Evolutionary conservation across 2,113 vertebrate species (phyloP).

Genomic region (Thomomys bottae): DNA sequence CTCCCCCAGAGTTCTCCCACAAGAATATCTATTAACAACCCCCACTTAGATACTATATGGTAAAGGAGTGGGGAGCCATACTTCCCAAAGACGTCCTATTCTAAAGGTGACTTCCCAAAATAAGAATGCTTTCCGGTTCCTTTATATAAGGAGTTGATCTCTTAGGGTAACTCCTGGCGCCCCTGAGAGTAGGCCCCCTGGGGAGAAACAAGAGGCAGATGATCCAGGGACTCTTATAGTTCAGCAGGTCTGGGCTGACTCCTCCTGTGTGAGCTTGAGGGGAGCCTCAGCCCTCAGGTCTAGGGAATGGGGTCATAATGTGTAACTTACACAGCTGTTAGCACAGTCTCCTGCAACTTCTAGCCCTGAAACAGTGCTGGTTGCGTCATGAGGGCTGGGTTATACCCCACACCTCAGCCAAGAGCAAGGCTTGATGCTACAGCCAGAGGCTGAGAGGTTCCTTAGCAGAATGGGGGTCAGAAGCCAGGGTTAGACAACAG

Average conservation of each 20-base stretch:
- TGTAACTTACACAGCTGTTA: background rate
- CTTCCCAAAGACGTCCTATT: background rate
- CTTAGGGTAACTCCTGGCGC: background rate
- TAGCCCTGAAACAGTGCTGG: background rate
- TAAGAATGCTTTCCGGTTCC: background rate
- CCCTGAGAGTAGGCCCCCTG: too few species aligned
- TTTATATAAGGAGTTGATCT: background rate
- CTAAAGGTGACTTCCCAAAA: background rate
- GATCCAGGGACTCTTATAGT: background rate
- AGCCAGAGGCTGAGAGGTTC: background rate
- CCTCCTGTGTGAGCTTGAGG: background rate
- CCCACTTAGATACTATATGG: background rate
- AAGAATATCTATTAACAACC: background rate
- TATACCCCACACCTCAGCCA: background rate
- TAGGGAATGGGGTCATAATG: background rate
- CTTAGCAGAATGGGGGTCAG: background rate
- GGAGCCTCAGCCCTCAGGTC: background rate
- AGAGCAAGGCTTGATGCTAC: background rate
- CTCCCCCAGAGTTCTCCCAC: too few species aligned
- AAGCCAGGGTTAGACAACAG: background rate
- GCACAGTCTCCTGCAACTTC: background rate
- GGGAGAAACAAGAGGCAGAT: background rate
- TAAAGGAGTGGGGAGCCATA: background rate
- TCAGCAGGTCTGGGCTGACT: background rate
- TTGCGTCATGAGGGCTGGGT: background rate